These are phyloP conservation scores for Tyto alba DNA, from an alignment of 2,113 vertebrate species.

Conservation along the genomic window DNA sequence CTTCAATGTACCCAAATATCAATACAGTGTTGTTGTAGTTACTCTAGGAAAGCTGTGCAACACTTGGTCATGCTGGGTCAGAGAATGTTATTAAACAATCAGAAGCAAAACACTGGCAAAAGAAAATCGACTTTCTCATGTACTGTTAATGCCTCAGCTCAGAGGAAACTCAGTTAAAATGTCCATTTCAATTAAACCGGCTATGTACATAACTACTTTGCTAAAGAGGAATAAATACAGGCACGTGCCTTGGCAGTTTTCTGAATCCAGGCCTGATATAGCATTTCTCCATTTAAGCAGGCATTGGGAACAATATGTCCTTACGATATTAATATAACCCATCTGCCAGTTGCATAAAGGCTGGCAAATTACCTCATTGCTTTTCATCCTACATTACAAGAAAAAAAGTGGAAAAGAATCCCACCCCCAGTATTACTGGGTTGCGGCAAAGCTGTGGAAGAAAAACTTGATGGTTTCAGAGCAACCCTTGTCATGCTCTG, in stretches of 20 bases:
- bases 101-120: neutral
- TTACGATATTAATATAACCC: constrained; percentile 61
- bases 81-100: neutral
- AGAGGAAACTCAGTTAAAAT: neutral
- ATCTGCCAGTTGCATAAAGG: constrained; percentile 58
- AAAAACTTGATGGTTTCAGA: neutral
- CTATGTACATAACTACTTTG: neutral
- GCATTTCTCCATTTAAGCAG: constrained; percentile 5
- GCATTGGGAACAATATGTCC: constrained; percentile 52
- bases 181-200: neutral
- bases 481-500: neutral
- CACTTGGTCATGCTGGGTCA: neutral
- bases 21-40: neutral
- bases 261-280: constrained; percentile 21
- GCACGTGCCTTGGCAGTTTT: neutral
- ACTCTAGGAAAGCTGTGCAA: neutral
- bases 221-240: constrained; percentile 1
- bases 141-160: neutral
- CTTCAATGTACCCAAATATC: neutral
- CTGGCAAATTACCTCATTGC: constrained; percentile 30
- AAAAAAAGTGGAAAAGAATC: constrained; percentile 1
- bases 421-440: neutral
- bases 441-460: neutral
- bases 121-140: neutral
- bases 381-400: constrained; percentile 29